phyloP scores from a whole-genome alignment of 1,140 invertebrate species.

The Palaemon carinicauda region DNA sequence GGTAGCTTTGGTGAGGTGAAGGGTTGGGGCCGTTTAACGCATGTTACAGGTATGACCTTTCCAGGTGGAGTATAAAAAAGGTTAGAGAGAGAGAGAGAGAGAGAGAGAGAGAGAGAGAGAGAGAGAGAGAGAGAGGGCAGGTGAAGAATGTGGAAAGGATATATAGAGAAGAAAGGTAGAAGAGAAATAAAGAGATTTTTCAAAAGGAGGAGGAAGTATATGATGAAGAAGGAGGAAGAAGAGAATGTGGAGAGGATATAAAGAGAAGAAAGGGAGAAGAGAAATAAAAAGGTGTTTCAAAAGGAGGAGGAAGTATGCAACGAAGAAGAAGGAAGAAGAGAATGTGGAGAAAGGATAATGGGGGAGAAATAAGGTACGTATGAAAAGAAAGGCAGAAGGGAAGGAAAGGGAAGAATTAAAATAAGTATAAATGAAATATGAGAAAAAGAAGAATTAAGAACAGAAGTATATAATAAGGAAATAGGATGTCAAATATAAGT shows the following conservation, averaged over 20 bases:
- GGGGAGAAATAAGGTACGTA: too few species aligned
- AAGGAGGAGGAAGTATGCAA: neutral
- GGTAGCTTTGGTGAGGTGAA: neutral
- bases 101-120: too few species aligned
- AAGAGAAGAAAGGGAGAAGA: neutral
- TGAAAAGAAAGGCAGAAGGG: neutral
- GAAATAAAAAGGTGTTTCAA: neutral
- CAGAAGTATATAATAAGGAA: neutral
- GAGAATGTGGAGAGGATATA: neutral
- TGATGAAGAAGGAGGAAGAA: neutral
- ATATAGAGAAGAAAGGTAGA: too few species aligned
- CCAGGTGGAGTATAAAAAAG: too few species aligned
- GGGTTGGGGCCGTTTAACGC: too few species aligned
- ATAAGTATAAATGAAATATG: too few species aligned
- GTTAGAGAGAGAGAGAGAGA: too few species aligned
- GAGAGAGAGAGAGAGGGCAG: too few species aligned
- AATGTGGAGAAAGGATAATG: neutral
- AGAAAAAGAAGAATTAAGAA: too few species aligned
- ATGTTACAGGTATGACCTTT: too few species aligned
- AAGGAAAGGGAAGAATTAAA: neutral
- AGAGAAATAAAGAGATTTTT: too few species aligned
- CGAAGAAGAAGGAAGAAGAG: neutral
- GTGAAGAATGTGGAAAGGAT: too few species aligned
- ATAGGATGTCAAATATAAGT: neutral
- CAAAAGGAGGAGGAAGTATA: neutral